Evolutionary conservation across 1,140 invertebrate genomes (phyloP), one percentile per base, ranked within the genome.

Genomic region (Anthonomus grandis): DNA sequence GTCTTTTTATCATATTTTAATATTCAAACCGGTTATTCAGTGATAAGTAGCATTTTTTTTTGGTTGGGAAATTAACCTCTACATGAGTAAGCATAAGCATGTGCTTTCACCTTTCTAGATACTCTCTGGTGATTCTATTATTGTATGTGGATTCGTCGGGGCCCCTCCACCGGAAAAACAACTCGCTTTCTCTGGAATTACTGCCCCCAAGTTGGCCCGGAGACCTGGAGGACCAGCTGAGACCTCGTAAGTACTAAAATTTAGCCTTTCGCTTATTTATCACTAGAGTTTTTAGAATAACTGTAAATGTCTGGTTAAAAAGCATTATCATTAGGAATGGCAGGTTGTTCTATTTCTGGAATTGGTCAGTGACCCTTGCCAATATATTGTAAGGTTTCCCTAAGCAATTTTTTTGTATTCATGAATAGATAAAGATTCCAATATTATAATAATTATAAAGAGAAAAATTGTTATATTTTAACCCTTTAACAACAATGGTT

Each of bases 151-250:
- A 38, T 78, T 83, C 57, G 86, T 87, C 2, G 91, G 91, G 27
- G 83, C 83, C 6, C 93, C 93, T 21, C 95, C 96, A 53, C 87
- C 88, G 46, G 95, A 98, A 74, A 89, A 89, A 74, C 88, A 90
- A 60, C 83, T 98, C 23, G 89, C 85, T 65, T 83, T 99, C 36
- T 91, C 91, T 22, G 91, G 92, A 70, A 85, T 99, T 42, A 84
- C 83, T 62, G 95, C 95, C 48, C 96, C 95, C 1, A 92, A 95
- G 78, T 78, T 98, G 47, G 94, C 87, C 5, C 82, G 93, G 31
- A 81, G 82, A 41, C 84, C 86, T 19, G 82, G 81, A 59, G 80
- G 53, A 23, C 25, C 57, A 31, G 27, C 38, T 34, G 57, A 52
- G 15, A 53, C 36, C 22, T 46, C 41, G 82, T 84, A 76, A 78